A percentile compares a stretch with the other conserved stretches of the same genome.
phyloP scores from a whole-genome alignment of 2,888 invertebrate genomes.

The Parascotia fuliginaria region DNA sequence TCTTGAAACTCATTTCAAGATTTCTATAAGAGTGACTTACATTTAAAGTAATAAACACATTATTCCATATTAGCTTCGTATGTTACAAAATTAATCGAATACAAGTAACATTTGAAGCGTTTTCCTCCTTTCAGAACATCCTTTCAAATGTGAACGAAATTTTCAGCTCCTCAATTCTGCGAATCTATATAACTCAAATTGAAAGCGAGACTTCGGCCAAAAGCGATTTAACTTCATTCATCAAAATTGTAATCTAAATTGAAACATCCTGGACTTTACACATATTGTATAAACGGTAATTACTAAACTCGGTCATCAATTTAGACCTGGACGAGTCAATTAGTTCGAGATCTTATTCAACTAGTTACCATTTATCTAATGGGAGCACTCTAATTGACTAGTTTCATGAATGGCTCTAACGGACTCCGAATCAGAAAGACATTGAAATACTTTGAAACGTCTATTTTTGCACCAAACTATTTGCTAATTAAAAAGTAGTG shows the following conservation, averaged over 20 bases:
- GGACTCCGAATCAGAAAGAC: conserved; percentile 25
- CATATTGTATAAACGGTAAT: conserved; percentile 35
- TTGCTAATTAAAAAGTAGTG: conserved; percentile 21
- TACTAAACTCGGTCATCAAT: conserved; percentile 42
- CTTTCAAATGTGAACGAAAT: conserved; percentile 7
- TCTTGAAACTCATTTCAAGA: no score
- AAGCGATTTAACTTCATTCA: conserved; percentile 29
- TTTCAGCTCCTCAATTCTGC: conserved; percentile 21
- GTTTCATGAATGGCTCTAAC: conserved; percentile 32
- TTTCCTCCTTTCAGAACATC: neutral
- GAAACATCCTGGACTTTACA: conserved; percentile 39
- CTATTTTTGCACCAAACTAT: conserved; percentile 12
- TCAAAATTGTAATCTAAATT: conserved; percentile 39
- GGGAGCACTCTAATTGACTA: conserved; percentile 39
- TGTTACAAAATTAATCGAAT: no score
- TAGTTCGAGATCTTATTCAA: conserved; percentile 49
- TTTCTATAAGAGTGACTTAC: no score
- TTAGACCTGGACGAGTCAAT: conserved; percentile 38
- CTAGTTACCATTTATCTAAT: conserved; percentile 43
- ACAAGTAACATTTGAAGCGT: neutral
- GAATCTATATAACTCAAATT: conserved; percentile 16
- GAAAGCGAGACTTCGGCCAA: conserved; percentile 13
- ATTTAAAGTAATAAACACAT: no score
- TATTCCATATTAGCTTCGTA: no score
- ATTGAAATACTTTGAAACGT: conserved; percentile 28